Base-by-base conservation (phyloP, 2,113 vertebrate species). In the Pseudolaguvia tuberculata region DNA sequence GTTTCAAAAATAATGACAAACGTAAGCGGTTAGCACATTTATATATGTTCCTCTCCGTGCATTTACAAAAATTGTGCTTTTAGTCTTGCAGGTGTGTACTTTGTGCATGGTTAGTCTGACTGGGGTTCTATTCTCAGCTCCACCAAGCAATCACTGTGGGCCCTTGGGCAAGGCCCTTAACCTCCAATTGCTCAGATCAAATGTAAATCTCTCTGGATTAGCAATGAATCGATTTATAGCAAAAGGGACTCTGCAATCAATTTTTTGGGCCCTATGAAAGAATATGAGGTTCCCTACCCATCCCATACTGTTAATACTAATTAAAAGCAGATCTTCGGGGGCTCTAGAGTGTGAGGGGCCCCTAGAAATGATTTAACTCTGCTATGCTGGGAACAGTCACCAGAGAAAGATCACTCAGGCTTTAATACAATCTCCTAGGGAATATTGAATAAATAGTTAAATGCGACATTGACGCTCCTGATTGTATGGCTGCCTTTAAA, bases 1-100 rank as follows among this genome's bases (percentile, higher is more conserved):
- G 88, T 89, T 81, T 87, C 79, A 78, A 45, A 39, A 61, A 72
- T 81, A 78, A 74, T 65, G 70, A 80, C 47, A 69, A 58, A 78
- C 75, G 12, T 74, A 76, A 80, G 79, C 83, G 81, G 68, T 63
- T 80, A 72, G 35, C 53, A 66, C 69, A 76, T 78, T 80, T 59
- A 80, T 68, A 47, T 57, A 71, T 42, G 39, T 25, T 61, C 48
- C 29, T 15, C 55, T 67, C 68, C 11, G 25, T 15, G 45, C 73
- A 52, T 62, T 79, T 47, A 4, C n/a, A 21, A 42, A 73, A 76
- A 21, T 63, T 39, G 53, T 31, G 50, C 50, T 50, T 20, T 67
- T 51, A 55, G 7, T 42, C 39, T n/a, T n/a, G 59, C 39, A n/a
- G 56, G 63, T 55, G 59, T 81, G 68, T 71, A 51, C 45, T 77